These are phyloP conservation scores for Pagetopsis macropterus DNA, from an alignment of 2,797 vertebrate species.

Conservation along the genomic window DNA sequence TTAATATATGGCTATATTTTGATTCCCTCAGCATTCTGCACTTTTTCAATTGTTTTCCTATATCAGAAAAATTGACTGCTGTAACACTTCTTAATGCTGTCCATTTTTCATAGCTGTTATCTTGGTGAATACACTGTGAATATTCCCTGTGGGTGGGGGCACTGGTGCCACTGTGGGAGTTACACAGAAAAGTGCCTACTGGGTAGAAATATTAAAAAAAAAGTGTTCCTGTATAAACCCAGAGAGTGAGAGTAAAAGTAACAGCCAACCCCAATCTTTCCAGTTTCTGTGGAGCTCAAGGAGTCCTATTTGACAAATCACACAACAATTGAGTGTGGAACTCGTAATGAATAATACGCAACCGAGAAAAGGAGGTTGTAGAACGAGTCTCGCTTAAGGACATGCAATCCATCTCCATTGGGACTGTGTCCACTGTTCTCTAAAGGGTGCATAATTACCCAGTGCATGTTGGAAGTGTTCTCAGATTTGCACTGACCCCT, in stretches of 20 bases:
- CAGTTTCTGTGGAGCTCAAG: constrained; percentile 59
- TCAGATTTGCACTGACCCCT: constrained; percentile 60
- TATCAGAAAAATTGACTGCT: constrained; percentile 68
- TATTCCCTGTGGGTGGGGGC: constrained; percentile 51
- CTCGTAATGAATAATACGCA: constrained; percentile 72
- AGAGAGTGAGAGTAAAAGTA: constrained; percentile 48
- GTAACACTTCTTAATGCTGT: constrained; percentile 68
- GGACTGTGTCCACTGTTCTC: constrained; percentile 53
- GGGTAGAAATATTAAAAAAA: constrained; percentile 11
- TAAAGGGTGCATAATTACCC: constrained; percentile 65
- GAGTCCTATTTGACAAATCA: constrained; percentile 66
- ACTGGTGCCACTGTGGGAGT: constrained; percentile 46
- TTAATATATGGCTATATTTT: constrained; percentile 75
- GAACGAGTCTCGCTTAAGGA: constrained; percentile 61
- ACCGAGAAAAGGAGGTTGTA: constrained; percentile 57
- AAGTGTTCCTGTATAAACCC: constrained; percentile 31
- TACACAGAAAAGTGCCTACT: constrained; percentile 43
- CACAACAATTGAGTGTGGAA: constrained; percentile 62
- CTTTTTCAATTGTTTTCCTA: constrained; percentile 43
- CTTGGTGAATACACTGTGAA: constrained; percentile 70
- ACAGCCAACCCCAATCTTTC: constrained; percentile 70
- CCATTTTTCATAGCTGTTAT: constrained; percentile 77
- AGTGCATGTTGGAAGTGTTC: constrained; percentile 38
- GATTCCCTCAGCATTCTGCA: constrained; percentile 68
- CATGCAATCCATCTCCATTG: constrained; percentile 57